Conservation (phyloP, 2,888 invertebrate genomes). For the Isoperla grammatica region DNA sequence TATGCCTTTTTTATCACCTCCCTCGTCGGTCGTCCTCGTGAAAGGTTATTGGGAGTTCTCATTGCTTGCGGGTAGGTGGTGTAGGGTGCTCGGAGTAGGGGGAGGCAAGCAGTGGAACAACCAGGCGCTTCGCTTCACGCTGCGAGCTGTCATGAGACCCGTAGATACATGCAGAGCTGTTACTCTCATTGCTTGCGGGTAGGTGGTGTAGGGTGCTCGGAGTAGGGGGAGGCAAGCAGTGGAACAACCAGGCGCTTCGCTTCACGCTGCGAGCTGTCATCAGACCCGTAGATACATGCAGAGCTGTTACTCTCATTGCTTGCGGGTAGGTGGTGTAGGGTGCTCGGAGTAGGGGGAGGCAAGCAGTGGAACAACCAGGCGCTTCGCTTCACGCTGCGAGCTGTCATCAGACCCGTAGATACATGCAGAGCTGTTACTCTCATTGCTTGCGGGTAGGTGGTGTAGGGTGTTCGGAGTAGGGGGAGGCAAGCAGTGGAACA, state of each 20-base stretch:
- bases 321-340: no score
- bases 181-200: neutral
- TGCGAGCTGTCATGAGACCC: no score
- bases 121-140: no score
- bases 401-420: no score
- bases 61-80: neutral
- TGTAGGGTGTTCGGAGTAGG: neutral
- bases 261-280: no score
- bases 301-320: no score
- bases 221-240: constrained; percentile 27
- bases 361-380: constrained; percentile 31
- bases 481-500: constrained; percentile 32
- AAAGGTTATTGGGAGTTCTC: neutral
- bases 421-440: no score
- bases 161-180: no score
- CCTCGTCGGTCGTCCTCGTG: neutral
- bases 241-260: constrained; percentile 31
- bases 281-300: no score
- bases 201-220: neutral
- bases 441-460: neutral
- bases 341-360: constrained; percentile 21
- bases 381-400: no score
- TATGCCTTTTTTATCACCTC: neutral
- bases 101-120: constrained; percentile 32
- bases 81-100: neutral